Base-by-base conservation (phyloP, 53 echinoderm and acorn worm species). In the Temnopleurus reevesii region DNA sequence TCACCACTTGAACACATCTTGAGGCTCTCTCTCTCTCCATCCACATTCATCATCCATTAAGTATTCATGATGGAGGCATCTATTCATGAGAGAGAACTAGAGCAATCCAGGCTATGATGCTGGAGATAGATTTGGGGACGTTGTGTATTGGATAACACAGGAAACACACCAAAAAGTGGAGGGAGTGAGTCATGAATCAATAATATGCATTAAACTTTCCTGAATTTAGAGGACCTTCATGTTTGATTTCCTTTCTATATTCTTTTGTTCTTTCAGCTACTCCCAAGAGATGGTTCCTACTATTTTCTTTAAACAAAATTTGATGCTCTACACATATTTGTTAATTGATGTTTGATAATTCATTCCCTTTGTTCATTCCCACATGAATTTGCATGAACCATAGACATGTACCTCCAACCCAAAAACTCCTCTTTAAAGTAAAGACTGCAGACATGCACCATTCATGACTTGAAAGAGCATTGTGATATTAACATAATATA, bases 151-250 rank as follows among this genome's bases (percentile, higher is more conserved):
- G 36, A 38, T 83, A 55, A 55, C 83, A 33, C 35, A 12, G 17
- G 36, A n/a, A 83, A 83, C 34, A 10, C 19, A 27, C 86, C 46
- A 45, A 59, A 46, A 85, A 60, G 38, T 45, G 34, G 46, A 60
- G 45, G 61, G 25, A 58, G 61, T 85, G 86, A 85, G 86, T 85
- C 86, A 85, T 85, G 61, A 85, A 85, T 85, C 86, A 60, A 85
- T 85, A 83, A 83, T 56, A 83, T 34, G 79, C 79, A 79, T 46
- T 25, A 49, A 79, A 79, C 46, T 79, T 65, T 79, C 79, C 79
- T 79, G 46, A 49, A 79, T 79, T 79, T 79, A 5, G 79, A 49
- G 79, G 28, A 27, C 6, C 27, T 46, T 25, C 30, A 30, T 49
- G 28, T 79, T 49, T 28, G 27, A 49, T 49, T 79, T 47, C 79